Conservation (phyloP, 2,797 vertebrate species). For the Mycteria americana region DNA sequence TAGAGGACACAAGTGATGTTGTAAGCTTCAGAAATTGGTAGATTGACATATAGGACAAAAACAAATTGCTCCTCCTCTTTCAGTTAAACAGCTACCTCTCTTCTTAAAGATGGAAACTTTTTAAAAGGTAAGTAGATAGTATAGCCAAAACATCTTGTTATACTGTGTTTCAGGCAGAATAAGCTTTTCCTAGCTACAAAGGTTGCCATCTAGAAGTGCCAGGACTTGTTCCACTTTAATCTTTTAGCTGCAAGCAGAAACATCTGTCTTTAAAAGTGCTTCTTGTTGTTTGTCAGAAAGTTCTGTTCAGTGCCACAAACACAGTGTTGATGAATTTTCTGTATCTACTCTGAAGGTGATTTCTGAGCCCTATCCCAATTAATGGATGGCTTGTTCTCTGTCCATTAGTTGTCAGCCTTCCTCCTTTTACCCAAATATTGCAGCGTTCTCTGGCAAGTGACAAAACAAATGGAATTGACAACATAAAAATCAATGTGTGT, state of each 20-base stretch:
- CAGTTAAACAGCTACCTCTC: neutral
- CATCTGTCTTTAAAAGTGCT: slow-evolving; percentile 40
- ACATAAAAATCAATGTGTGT: slow-evolving; percentile 53
- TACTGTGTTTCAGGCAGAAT: neutral
- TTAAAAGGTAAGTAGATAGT: neutral
- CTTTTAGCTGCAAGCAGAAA: slow-evolving; percentile 47
- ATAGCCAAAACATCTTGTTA: neutral
- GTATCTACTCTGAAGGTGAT: slow-evolving; percentile 11
- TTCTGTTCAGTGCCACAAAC: slow-evolving; percentile 25
- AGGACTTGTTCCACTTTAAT: slow-evolving; percentile 30
- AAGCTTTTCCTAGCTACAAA: neutral
- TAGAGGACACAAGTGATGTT: slow-evolving; percentile 43
- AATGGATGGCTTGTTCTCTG: slow-evolving; percentile 52
- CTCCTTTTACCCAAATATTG: slow-evolving; percentile 16
- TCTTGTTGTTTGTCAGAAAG: slow-evolving; percentile 38
- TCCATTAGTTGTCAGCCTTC: slow-evolving; percentile 20
- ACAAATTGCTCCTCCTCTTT: slow-evolving; percentile 34
- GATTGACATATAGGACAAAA: slow-evolving; percentile 49
- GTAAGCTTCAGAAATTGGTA: slow-evolving; percentile 47
- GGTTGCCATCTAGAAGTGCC: neutral
- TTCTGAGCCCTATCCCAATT: slow-evolving; percentile 50
- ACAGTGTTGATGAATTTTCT: slow-evolving; percentile 52
- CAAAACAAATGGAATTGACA: slow-evolving; percentile 68
- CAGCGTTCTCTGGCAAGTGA: slow-evolving; percentile 42
- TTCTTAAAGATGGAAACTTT: neutral